Evolutionary conservation across 2,797 vertebrate genomes (phyloP).

Genomic region (Coendou prehensilis): DNA sequence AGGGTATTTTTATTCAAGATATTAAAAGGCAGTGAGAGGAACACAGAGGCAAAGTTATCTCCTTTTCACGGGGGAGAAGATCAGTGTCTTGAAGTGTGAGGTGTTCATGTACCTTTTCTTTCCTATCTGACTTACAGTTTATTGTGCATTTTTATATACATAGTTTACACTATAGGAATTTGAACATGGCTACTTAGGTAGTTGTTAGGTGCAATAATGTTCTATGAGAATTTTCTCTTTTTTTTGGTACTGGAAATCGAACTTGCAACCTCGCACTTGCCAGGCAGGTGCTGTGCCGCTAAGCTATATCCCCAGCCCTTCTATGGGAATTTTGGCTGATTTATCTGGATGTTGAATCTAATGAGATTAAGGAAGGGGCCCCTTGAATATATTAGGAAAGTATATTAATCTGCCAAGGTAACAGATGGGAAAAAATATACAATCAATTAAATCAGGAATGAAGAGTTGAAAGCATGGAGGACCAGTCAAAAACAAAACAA

Average conservation of each 20-base stretch:
- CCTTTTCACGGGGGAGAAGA: background rate
- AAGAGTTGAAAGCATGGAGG: slow-evolving; percentile 10
- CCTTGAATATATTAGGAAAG: background rate
- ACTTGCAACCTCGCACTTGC: no score
- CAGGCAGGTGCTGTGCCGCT: no score
- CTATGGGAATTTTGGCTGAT: background rate
- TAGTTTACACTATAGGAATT: slow-evolving; percentile 4
- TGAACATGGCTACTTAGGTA: background rate
- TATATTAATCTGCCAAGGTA: background rate
- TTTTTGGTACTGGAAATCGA: no score
- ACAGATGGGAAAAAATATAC: background rate
- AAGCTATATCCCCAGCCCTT: no score
- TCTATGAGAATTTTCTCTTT: background rate
- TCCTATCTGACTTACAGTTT: background rate
- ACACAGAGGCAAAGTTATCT: background rate
- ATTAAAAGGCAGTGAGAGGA: background rate
- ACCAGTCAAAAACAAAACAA: slow-evolving; percentile 20
- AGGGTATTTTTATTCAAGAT: slow-evolving; percentile 2
- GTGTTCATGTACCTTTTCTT: background rate
- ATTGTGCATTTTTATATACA: background rate
- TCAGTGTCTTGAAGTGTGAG: background rate
- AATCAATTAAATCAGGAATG: background rate
- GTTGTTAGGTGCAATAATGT: background rate
- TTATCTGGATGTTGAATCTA: background rate
- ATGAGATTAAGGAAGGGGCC: background rate